These are phyloP conservation scores for Dynastes grantii DNA, from an alignment of 2,888 invertebrate genomes.

Conservation along the genomic window DNA sequence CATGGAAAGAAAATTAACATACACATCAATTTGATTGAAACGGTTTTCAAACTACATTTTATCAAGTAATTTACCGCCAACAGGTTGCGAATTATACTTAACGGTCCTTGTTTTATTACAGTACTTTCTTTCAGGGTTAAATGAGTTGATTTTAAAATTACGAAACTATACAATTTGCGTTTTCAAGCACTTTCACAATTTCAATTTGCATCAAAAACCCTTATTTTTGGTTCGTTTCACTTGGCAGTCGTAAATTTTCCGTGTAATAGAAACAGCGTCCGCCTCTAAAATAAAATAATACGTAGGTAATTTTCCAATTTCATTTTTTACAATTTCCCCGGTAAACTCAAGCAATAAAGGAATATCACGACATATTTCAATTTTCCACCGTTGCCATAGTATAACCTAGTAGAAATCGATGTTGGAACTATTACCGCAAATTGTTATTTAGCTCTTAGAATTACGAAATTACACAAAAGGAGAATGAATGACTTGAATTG, in stretches of 20 bases:
- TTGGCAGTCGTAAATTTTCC: neutral
- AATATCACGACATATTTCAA: constrained; percentile 11
- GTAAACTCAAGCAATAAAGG: neutral
- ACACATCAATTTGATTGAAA: too few relatives aligned
- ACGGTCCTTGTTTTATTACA: too few relatives aligned
- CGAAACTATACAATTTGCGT: too few relatives aligned
- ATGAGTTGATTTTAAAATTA: too few relatives aligned
- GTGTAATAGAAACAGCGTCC: neutral
- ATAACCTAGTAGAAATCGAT: constrained; percentile 13
- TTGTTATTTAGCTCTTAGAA: constrained; percentile 16
- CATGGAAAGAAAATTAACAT: too few relatives aligned
- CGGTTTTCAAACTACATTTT: too few relatives aligned
- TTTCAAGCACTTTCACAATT: neutral
- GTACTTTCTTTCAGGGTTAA: too few relatives aligned
- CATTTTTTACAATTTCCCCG: neutral
- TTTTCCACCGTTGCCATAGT: neutral
- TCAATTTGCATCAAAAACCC: neutral
- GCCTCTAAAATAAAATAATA: neutral
- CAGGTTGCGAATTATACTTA: too few relatives aligned
- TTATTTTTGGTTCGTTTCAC: neutral
- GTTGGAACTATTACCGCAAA: constrained; percentile 13
- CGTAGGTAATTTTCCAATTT: constrained; percentile 14
- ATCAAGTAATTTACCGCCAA: too few relatives aligned
- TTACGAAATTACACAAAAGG: constrained; percentile 18
- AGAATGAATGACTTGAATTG: neutral